Conservation (phyloP, 2,888 invertebrate species). For the Ophioninae sp. region DNA sequence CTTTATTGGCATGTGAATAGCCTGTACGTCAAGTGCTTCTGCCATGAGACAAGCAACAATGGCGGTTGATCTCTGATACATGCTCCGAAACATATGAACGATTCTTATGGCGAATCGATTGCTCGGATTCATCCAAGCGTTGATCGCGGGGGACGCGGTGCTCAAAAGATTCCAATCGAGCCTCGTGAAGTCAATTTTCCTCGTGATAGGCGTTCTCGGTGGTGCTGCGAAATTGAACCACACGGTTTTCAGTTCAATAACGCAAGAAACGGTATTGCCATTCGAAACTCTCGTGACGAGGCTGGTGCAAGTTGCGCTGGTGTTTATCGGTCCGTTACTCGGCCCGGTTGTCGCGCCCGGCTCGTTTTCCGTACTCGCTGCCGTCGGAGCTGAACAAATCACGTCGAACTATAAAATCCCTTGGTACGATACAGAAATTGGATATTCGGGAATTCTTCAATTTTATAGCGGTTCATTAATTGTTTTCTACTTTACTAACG, state of each 20-base stretch:
- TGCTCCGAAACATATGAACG: slow-evolving; percentile 89
- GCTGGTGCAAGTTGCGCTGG: slow-evolving; percentile 71
- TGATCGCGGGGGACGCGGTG: slow-evolving; percentile 97
- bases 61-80: slow-evolving; percentile 91
- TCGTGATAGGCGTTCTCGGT: slow-evolving; percentile 95
- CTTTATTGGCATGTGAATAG: slow-evolving; percentile 90
- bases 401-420: background rate
- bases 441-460: background rate
- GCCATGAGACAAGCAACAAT: slow-evolving; percentile 98
- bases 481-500: slow-evolving; percentile 31
- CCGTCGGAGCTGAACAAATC: slow-evolving; percentile 54
- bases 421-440: background rate
- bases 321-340: slow-evolving; percentile 73
- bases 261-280: slow-evolving; percentile 92
- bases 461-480: background rate
- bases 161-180: slow-evolving; percentile 98
- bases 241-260: slow-evolving; percentile 93
- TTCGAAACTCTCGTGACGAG: slow-evolving; percentile 83
- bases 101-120: slow-evolving; percentile 93
- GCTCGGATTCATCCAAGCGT: slow-evolving; percentile 98
- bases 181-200: slow-evolving; percentile 96
- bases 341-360: slow-evolving; percentile 77
- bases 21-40: slow-evolving; percentile 93
- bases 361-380: slow-evolving; percentile 63
- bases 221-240: slow-evolving; percentile 99